A percentile compares a stretch with the other conserved stretches of the same genome.
These are phyloP conservation scores for Sapajus apella DNA, from an alignment of 2,113 vertebrate species.

Conservation along the genomic window DNA sequence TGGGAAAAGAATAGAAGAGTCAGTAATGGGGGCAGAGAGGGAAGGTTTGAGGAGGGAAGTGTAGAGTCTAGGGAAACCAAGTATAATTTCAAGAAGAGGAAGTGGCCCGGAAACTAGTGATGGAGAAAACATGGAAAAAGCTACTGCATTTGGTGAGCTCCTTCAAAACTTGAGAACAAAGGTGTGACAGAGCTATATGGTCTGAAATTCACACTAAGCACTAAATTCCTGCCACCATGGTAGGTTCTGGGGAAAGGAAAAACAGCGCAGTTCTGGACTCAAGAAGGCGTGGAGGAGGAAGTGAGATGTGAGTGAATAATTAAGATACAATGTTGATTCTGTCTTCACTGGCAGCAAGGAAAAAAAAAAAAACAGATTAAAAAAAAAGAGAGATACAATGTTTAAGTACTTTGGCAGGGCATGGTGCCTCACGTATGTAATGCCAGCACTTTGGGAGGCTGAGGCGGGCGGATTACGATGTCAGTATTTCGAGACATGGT, in stretches of 20 bases:
- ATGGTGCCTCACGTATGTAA: no score
- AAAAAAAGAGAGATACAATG: no score
- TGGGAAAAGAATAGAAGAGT: background rate
- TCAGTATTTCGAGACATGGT: no score
- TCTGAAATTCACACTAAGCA: background rate
- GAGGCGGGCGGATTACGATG: no score
- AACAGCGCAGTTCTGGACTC: background rate
- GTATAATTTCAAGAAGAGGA: slow-evolving; percentile 29
- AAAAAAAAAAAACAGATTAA: no score
- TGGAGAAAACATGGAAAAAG: slow-evolving; percentile 2
- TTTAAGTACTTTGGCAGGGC: no score
- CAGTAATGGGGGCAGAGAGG: background rate
- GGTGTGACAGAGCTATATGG: background rate
- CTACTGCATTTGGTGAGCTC: background rate
- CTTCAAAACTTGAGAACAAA: background rate
- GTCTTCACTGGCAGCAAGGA: no score
- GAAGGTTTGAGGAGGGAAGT: background rate
- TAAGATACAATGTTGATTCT: background rate
- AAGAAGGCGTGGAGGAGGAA: background rate
- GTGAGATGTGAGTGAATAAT: slow-evolving; percentile 1
- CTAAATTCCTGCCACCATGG: background rate
- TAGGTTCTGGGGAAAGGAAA: background rate
- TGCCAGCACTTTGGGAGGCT: no score
- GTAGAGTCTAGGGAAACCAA: background rate
- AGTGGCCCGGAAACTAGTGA: background rate